A percentile compares a stretch with the other conserved stretches of the same genome.
phyloP scores from a whole-genome alignment of 2,888 invertebrate genomes.

The Melangyna quadrimaculata region DNA sequence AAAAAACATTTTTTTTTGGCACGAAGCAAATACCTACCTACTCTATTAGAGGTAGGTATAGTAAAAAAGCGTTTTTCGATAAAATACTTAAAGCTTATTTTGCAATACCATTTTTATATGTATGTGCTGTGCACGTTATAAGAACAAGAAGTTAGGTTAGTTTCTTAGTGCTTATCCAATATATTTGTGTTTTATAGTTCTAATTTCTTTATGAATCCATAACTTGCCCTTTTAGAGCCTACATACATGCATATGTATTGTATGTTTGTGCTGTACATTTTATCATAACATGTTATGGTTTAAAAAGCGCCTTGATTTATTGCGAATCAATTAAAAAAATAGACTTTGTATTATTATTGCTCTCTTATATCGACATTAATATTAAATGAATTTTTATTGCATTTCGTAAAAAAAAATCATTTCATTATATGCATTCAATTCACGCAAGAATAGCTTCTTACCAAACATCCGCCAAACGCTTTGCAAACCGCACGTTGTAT shows the following conservation, averaged over 20 bases:
- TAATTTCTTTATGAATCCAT: not conserved
- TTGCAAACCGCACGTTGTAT: conserved; percentile 38
- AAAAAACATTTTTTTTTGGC: too few species aligned
- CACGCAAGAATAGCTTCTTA: conserved; percentile 45
- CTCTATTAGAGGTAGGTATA: too few species aligned
- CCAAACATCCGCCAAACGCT: conserved; percentile 48
- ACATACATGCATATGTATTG: not conserved
- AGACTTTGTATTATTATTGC: not conserved
- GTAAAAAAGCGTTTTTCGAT: too few species aligned
- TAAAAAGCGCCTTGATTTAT: not conserved
- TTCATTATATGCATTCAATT: conserved; percentile 34
- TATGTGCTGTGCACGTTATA: too few species aligned
- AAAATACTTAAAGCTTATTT: too few species aligned
- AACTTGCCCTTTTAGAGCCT: not conserved
- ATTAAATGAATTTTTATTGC: conserved; percentile 1
- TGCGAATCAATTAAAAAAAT: not conserved
- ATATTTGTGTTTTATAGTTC: not conserved
- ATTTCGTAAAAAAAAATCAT: conserved; percentile 20
- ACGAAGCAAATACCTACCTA: too few species aligned
- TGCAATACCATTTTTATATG: too few species aligned
- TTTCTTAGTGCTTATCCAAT: too few species aligned
- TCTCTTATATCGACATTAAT: not conserved
- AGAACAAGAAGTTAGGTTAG: too few species aligned
- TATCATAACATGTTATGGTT: not conserved
- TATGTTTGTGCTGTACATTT: too few species aligned